phyloP scores from a whole-genome alignment of 2,888 invertebrate species.

The Agrypnus murinus region DNA sequence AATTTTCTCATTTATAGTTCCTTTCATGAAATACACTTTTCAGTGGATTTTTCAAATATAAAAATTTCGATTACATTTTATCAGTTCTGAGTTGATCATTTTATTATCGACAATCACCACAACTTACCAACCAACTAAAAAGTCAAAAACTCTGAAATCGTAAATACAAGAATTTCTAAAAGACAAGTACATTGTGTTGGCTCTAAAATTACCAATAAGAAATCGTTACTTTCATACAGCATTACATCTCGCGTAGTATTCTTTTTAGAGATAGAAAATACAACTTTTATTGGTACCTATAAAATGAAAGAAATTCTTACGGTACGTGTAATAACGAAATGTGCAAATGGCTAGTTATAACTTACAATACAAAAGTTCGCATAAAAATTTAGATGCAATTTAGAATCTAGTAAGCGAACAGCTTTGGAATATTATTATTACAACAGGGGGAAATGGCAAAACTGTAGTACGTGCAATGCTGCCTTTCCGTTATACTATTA shows the following conservation, averaged over 20 bases:
- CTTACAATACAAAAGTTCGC: constrained; percentile 37
- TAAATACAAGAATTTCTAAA: constrained; percentile 13
- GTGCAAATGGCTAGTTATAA: constrained; percentile 43
- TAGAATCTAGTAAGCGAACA: constrained; percentile 50
- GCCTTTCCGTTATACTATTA: constrained; percentile 31
- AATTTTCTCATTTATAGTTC: no score
- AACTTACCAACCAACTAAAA: background rate
- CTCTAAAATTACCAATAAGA: constrained; percentile 16
- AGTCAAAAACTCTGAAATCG: background rate
- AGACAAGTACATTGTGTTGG: constrained; percentile 15
- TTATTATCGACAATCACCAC: no score
- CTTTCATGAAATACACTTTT: no score
- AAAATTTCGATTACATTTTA: no score
- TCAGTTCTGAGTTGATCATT: no score
- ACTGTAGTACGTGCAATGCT: constrained; percentile 49
- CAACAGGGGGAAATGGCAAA: constrained; percentile 49
- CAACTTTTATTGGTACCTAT: constrained; percentile 36
- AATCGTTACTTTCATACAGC: constrained; percentile 4
- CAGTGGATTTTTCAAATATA: no score
- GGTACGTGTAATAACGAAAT: constrained; percentile 36
- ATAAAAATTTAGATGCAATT: constrained; percentile 54
- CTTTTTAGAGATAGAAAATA: constrained; percentile 23
- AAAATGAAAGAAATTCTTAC: constrained; percentile 37
- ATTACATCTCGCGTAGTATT: no score
- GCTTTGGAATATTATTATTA: constrained; percentile 47